Conservation (phyloP, 2,113 vertebrate species). For the Cyanistes caeruleus region DNA sequence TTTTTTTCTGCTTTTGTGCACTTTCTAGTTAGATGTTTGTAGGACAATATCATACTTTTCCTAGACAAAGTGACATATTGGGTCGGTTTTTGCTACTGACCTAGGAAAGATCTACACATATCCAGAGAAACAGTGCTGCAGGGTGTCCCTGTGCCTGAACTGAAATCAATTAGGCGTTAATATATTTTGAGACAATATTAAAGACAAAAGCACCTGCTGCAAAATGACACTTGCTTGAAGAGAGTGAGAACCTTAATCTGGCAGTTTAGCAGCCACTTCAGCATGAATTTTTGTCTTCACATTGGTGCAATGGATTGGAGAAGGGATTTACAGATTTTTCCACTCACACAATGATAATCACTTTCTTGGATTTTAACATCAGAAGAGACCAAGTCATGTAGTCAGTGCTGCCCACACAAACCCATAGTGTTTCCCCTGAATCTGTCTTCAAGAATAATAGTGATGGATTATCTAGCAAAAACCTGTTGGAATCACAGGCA, state of each 20-base stretch:
- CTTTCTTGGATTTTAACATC: background rate
- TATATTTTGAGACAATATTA: background rate
- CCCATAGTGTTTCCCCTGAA: background rate
- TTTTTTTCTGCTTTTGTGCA: background rate
- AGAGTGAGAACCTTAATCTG: background rate
- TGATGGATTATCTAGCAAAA: background rate
- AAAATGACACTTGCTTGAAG: background rate
- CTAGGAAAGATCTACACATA: background rate
- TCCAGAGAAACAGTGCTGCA: background rate
- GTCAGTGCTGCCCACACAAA: background rate
- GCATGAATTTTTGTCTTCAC: background rate
- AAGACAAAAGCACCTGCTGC: background rate
- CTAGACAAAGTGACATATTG: background rate
- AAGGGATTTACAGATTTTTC: background rate
- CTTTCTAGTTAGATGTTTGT: background rate
- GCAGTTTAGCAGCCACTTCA: background rate
- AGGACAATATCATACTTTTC: background rate
- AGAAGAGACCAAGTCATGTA: background rate
- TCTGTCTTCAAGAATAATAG: background rate
- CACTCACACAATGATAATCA: background rate
- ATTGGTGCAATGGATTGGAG: background rate
- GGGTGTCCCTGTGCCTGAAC: background rate
- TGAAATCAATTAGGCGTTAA: background rate
- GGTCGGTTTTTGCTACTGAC: background rate
- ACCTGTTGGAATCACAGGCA: rapidly evolving